Conservation (phyloP, 1,140 invertebrate species). For the Drosophila fuyamai region DNA sequence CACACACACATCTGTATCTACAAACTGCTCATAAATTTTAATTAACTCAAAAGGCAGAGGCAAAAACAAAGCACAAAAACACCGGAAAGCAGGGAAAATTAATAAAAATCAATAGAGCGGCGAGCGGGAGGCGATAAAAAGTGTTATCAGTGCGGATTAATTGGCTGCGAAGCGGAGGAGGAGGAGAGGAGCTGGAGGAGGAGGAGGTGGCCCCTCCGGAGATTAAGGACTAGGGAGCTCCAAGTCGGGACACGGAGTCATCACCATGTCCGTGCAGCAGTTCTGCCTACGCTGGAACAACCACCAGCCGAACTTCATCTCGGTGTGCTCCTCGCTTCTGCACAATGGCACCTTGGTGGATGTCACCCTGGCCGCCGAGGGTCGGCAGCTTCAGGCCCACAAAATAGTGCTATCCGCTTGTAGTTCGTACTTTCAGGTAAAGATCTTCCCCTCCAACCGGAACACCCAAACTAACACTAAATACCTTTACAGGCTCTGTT, state of each 20-base stretch:
- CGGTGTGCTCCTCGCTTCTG: conserved; percentile 92
- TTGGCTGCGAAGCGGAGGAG: conserved; percentile 35
- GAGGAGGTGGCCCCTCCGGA: conserved; percentile 16
- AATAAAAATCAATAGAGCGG: conserved; percentile 70
- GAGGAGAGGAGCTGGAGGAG: conserved; percentile 1
- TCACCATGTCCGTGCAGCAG: conserved; percentile 91
- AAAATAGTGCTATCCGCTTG: conserved; percentile 94
- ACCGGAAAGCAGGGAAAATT: conserved; percentile 32
- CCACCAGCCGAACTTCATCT: conserved; percentile 95
- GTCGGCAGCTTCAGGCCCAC: conserved; percentile 92
- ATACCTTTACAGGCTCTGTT: conserved; percentile 88
- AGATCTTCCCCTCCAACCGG: not conserved
- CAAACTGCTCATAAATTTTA: conserved; percentile 64
- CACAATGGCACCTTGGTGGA: conserved; percentile 93
- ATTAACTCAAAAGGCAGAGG: conserved; percentile 50
- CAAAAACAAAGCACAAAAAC: conserved; percentile 29
- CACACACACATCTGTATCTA: conserved; percentile 22
- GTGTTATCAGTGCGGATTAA: conserved; percentile 72
- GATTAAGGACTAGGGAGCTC: conserved; percentile 46
- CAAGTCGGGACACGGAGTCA: conserved; percentile 8
- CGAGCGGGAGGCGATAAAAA: conserved; percentile 67
- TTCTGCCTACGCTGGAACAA: conserved; percentile 95
- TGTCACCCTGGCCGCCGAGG: conserved; percentile 94
- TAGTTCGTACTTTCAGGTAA: conserved; percentile 94
- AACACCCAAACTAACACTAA: not conserved